Base-by-base conservation (phyloP, 2,797 vertebrate genomes). In the Alectoris magna region DNA sequence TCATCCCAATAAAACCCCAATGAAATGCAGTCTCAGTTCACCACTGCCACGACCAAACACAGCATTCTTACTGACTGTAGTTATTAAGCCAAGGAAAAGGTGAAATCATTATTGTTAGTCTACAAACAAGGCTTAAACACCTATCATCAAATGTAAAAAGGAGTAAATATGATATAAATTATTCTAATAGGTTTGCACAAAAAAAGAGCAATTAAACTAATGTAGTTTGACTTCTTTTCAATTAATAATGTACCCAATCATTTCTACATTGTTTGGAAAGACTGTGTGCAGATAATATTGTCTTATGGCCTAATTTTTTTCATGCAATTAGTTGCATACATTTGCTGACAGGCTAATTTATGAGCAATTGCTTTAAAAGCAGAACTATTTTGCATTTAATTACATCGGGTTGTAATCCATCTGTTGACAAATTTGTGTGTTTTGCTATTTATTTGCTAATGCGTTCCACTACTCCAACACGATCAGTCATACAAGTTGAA, bases 261-360 rank as follows among this genome's bases (percentile, higher is more conserved):
- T 86, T 95, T 80, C 92, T 95, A 73, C 96, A 94, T 92, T 96
- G 93, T 96, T 96, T 95, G 87, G 72, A 96, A 96, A 95, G 88
- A 95, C 96, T 96, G 41, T 91, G 78, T 84, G 93, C 90, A 91
- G 87, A 96, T 94, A 96, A 94, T 96, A 95, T 94, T 95, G 94
- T 95, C 92, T 91, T 93, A 94, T 66, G 68, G 86, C 63, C 63
- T 84, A 72, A 77, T 95, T 96, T 97, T 97, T 94, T 91, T 93
- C 85, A 64, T 87, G 90, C 90, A 97, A 97, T 97, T 97, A 97
- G 93, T 93, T 95, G 91, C 87, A 91, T 94, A 84, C 84, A 91
- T 96, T 97, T 97, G 93, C 96, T 97, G 97, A 96, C 96, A 97
- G 94, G 93, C 92, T 97, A 97, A 98, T 97, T 97, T 97, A 97